Evolutionary conservation across 2,113 vertebrate species (phyloP).

Genomic region (Nyctereutes procyonoides): DNA sequence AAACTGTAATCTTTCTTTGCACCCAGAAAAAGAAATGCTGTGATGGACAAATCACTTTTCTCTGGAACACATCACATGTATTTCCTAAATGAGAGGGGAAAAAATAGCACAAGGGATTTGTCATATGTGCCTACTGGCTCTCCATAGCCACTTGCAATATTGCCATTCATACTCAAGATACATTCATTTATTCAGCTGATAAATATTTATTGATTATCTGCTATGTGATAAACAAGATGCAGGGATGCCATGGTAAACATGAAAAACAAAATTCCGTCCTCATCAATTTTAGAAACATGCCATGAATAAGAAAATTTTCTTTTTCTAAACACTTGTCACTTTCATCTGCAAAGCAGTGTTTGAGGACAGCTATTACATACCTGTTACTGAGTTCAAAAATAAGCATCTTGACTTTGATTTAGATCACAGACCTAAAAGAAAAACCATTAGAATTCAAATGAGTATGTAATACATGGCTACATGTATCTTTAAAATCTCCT

Average conservation of each 20-base stretch:
- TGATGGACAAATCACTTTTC: conserved; percentile 15
- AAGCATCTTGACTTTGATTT: conserved; percentile 56
- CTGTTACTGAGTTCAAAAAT: conserved; percentile 61
- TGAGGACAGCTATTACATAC: conserved; percentile 21
- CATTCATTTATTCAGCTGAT: background rate
- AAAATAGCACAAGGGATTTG: background rate
- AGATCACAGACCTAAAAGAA: conserved; percentile 31
- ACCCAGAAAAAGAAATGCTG: background rate
- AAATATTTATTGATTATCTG: background rate
- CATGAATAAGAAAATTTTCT: conserved; percentile 31
- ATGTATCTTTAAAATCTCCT: conserved; percentile 49
- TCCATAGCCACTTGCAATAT: background rate
- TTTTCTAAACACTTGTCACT: conserved; percentile 28
- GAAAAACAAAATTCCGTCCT: background rate
- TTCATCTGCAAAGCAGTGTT: conserved; percentile 59
- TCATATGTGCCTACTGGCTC: background rate
- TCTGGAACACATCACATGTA: background rate
- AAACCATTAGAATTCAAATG: conserved; percentile 48
- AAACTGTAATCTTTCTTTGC: background rate
- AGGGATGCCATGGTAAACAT: conserved; percentile 17
- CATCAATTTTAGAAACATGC: conserved; percentile 42
- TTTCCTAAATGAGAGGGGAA: background rate
- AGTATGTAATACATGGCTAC: conserved; percentile 40
- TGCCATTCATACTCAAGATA: background rate
- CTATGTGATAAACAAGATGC: background rate